These are phyloP conservation scores for Pseudomyrmex pallidus DNA, from an alignment of 1,140 invertebrate genomes.

Conservation along the genomic window DNA sequence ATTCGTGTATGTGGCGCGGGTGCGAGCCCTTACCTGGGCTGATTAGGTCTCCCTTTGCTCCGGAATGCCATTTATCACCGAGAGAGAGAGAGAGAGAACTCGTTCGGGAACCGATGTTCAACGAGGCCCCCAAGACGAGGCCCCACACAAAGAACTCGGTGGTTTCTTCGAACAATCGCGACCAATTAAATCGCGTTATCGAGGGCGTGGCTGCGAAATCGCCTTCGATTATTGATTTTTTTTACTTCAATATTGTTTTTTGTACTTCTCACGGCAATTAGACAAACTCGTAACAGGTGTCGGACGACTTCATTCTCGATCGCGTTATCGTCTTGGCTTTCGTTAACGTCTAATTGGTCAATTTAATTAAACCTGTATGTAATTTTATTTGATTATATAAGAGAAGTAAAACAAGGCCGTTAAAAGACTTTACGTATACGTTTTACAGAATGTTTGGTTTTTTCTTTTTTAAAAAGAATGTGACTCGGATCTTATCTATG, in stretches of 20 bases:
- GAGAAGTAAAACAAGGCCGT: no score
- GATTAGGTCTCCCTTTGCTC: conserved; percentile 54
- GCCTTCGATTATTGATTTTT: background rate
- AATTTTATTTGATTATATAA: no score
- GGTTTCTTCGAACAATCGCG: conserved; percentile 25
- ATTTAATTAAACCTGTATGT: no score
- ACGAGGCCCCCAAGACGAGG: background rate
- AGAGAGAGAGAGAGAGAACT: background rate
- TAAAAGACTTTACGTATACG: no score
- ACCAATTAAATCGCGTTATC: conserved; percentile 64
- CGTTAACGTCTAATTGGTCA: no score
- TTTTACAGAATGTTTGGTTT: no score
- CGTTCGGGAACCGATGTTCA: conserved; percentile 23
- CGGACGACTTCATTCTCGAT: no score
- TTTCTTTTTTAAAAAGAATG: no score
- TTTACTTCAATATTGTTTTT: background rate
- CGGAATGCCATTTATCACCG: conserved; percentile 69
- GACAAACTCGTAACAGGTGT: background rate
- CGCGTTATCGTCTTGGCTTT: no score
- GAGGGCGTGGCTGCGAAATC: background rate
- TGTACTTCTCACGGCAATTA: conserved; percentile 12
- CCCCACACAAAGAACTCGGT: conserved; percentile 37
- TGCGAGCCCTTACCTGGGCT: conserved; percentile 54
- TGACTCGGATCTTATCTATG: no score
- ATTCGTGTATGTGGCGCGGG: conserved; percentile 18